Evolutionary conservation across 92 coral and sea anemone species (phyloP), one percentile per base, ranked within the genome.

Genomic region (Blastomussa wellsi): DNA sequence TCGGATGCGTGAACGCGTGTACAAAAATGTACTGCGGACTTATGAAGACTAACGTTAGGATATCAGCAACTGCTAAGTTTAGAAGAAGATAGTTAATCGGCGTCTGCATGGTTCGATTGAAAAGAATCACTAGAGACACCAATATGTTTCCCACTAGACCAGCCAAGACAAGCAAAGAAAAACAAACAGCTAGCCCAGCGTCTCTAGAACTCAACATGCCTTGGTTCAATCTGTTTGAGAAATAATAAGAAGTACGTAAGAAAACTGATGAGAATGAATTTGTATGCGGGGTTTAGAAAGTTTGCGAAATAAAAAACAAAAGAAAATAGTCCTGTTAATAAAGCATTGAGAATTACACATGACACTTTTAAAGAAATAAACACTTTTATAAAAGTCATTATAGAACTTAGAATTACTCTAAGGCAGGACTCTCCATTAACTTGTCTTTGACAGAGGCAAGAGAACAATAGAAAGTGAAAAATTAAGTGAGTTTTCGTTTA

Each of bases 11-110:
- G 24, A 88, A 66, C 2, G 22, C 19, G 68, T 88, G 77, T 20
- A 48, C 78, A 36, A 88, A 74, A 49, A 88, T 79, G 68, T 83
- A 88, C 75, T 83, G 81, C 24, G 91, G 82, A 36, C 62, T 72
- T 17, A 72, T 77, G 32, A 86, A 86, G 8, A 47, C n/a, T 17
- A 75, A 76, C 0, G 77, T 76, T 6, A 76, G 24, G 36, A 78
- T 84, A 33, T 88, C 91, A 41, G 88, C 86, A 36, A 88, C 31
- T 9, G 91, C 91, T 41, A 88, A 29, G 84, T 88, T 88, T 8
- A 88, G 20, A n/a, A 88, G 80, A 44, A 84, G 80, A 38, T 76
- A 68, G 74, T 88, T 88, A 19, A 88, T 88, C 1, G 91, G 74
- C 22, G 88, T 88, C 73, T 78, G 87, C 87, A 87, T 87, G 49